Evolutionary conservation across 2,888 invertebrate genomes (phyloP), one percentile per base, ranked within the genome.

Genomic region (Ernsta delagoae): DNA sequence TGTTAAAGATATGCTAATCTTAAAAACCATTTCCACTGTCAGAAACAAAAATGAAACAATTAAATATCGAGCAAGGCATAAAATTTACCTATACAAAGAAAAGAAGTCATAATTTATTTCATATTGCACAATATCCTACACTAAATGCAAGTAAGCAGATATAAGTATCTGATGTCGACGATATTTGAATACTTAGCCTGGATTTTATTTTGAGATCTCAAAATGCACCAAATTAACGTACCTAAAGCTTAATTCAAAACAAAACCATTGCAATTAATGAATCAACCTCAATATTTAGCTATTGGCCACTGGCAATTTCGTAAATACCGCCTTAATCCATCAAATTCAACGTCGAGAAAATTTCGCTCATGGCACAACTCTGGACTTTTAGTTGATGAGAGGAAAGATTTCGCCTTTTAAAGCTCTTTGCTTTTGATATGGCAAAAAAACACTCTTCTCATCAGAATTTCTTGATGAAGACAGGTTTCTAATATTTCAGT

Each of bases 401-500:
- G 50, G 61, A 65, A 68, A 62, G 57, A 68, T 68, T 61, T 57
- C 48, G 62, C 61, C 50, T 65, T 67, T 60, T 59, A 50, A 57
- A 62, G 57, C 57, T 68, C 62, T 62, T 62, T 62, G 62, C 62
- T 62, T 62, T 62, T 62, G 62, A 68, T 62, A 57, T 62, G 31
- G 57, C 54, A 45, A 56, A 68, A 62, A 68, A 62, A 62, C 62
- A 39, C 57, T n/a, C 41, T 48, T 39, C 12, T 62, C 68, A 57
- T 48, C 62, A 62, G 48, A 50, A 36, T 36, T n/a, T 62, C 39
- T 43, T 62, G 45, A 57, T 57, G 62, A 68, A 61, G 61, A 39
- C 61, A 31, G n/a, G 31, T 45, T 39, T 56, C 45, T 61, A 56
- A 24, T 34, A 43, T 56, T 61, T 61, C 24, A 56, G 36, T 48